These are phyloP conservation scores for Erynnis tages DNA, from an alignment of 2,888 invertebrate genomes.

Conservation along the genomic window DNA sequence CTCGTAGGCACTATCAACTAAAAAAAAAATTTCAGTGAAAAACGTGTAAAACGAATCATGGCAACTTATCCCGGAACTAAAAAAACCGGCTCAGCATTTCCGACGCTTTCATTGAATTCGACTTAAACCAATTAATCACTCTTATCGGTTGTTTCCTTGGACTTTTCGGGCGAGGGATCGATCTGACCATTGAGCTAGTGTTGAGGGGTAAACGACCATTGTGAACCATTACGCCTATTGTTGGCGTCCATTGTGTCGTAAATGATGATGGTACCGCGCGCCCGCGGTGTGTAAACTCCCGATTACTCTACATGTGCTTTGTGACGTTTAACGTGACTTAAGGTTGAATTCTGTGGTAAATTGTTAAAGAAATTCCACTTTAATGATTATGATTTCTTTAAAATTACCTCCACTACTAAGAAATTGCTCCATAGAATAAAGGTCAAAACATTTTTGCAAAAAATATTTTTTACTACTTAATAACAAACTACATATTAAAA, in stretches of 20 bases:
- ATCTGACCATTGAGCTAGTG: constrained; percentile 63
- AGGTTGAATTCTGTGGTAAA: background rate
- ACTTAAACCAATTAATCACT: constrained; percentile 79
- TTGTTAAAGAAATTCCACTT: too few species aligned
- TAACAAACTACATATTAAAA: too few species aligned
- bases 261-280: constrained; percentile 63
- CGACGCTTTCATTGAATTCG: constrained; percentile 73
- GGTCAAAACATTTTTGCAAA: too few species aligned
- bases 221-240: constrained; percentile 57
- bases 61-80: constrained; percentile 31
- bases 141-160: constrained; percentile 73
- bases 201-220: constrained; percentile 63
- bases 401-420: too few species aligned
- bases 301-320: constrained; percentile 61
- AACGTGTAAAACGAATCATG: constrained; percentile 10
- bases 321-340: background rate
- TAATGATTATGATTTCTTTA: too few species aligned
- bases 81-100: constrained; percentile 53
- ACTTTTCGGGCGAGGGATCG: constrained; percentile 64
- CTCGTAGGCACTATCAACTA: too few species aligned
- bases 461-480: too few species aligned
- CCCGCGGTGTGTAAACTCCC: constrained; percentile 56
- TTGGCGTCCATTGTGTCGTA: constrained; percentile 61
- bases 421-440: too few species aligned
- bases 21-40: too few species aligned